Evolutionary conservation across 2,888 invertebrate genomes (phyloP), one percentile per base, ranked within the genome.

Genomic region (Tryphoninae sp.): DNA sequence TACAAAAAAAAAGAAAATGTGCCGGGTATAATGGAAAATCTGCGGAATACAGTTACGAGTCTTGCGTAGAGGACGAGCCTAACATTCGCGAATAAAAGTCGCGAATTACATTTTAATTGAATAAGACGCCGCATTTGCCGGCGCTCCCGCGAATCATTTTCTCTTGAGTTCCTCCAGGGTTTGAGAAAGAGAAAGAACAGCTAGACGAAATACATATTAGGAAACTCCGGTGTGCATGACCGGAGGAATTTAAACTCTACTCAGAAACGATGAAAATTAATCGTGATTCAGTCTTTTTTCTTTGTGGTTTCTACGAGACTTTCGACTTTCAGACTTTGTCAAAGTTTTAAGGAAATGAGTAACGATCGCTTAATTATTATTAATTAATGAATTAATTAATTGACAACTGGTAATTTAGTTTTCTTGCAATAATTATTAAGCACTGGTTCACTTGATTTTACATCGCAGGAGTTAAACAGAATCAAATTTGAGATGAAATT

Each of bases 31-130:
- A 74, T 78, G 23, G 68, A 73, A 77, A 61, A 59, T 68, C 1
- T 13, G 19, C n/a, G 16, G 55, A 55, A 55, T 55, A 19, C 9
- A 55, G 33, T 33, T 33, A 7, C 33, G 33, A 33, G 33, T 33
- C 33, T 33, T 33, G 22, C 45, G 33, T 22, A 9, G 11, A 45
- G 11, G 19, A 45, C 11, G 42, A 40, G 19, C 11, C 51, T 1
- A 59, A 49, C 51, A 72, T 73, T 58, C 33, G 33, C 71, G 77
- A 84, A 84, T 82, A 82, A 78, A 75, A 74, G 55, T 64, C 65
- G 33, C 42, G 80, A 80, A 83, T 83, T 85, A 85, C 83, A 86
- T 86, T 87, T 88, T 89, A 87, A 89, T 87, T 87, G 86, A 86
- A 84, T 86, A 85, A 82, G 84, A 83, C n/a, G n/a, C n/a, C 69